A percentile compares a stretch with the other conserved stretches of the same genome.
Conservation (phyloP, 1,140 invertebrate genomes). For the Apis cerana region DNA sequence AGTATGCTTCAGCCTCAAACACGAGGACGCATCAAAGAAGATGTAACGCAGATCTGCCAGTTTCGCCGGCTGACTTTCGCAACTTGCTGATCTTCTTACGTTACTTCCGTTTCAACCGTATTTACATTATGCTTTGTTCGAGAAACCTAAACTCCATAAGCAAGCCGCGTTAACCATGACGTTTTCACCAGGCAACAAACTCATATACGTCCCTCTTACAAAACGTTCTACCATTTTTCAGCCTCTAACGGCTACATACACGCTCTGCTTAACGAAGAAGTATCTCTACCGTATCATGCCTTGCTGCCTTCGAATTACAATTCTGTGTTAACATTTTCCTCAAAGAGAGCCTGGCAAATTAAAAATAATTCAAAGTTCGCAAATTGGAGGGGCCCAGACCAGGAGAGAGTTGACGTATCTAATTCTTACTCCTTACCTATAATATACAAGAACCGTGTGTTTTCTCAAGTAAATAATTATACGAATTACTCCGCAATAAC, state of each 20-base stretch:
- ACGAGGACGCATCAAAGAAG: not conserved
- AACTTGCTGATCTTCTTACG: slow-evolving; percentile 37
- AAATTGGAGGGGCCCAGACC: too few species aligned
- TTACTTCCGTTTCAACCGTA: slow-evolving; percentile 2
- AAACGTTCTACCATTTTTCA: slow-evolving; percentile 2
- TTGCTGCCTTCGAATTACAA: slow-evolving; percentile 48
- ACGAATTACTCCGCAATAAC: too few species aligned
- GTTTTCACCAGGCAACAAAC: slow-evolving; percentile 14
- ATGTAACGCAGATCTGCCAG: slow-evolving; percentile 14
- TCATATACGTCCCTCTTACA: not conserved
- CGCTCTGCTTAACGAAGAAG: slow-evolving; percentile 68
- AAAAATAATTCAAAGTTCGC: too few species aligned
- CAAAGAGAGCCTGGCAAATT: not conserved
- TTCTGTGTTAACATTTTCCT: not conserved
- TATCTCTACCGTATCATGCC: slow-evolving; percentile 72
- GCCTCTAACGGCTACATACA: slow-evolving; percentile 38
- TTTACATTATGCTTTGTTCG: slow-evolving; percentile 1
- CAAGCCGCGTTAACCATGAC: slow-evolving; percentile 4
- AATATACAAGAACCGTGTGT: too few species aligned
- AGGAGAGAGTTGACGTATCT: too few species aligned
- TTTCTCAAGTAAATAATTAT: too few species aligned
- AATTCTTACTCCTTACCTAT: too few species aligned
- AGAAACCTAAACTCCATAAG: slow-evolving; percentile 19
- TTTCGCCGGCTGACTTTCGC: slow-evolving; percentile 32
- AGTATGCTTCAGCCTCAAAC: not conserved